Conservation (phyloP, 1,140 invertebrate species). For the Caenorhabditis elegans region WBcel235 BX284606.5:9784501-9785000, state of each 20-base stretch:
- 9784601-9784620: conserved; percentile 6
- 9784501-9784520: no score
- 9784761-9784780: conserved; percentile 19
- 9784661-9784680: conserved; percentile 12
- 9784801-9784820: conserved; percentile 8
- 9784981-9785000: not conserved
- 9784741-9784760: conserved; percentile 25
- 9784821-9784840: conserved; percentile 7
- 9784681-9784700: conserved; percentile 32
- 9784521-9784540: no score
- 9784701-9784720: conserved; percentile 3
- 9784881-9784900: not conserved
- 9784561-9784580: not conserved
- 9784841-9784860: not conserved
- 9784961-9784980: not conserved
- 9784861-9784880: not conserved
- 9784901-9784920: not conserved
- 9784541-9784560: not conserved
- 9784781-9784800: not conserved
- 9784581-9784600: not conserved
- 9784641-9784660: not conserved
- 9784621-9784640: conserved; percentile 29
- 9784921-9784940: no score
- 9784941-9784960: no score
- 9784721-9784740: conserved; percentile 33